A percentile compares a stretch with the other conserved stretches of the same genome.
Conservation (phyloP, 2,797 vertebrate genomes). For the Aulostomus chinensis region DNA sequence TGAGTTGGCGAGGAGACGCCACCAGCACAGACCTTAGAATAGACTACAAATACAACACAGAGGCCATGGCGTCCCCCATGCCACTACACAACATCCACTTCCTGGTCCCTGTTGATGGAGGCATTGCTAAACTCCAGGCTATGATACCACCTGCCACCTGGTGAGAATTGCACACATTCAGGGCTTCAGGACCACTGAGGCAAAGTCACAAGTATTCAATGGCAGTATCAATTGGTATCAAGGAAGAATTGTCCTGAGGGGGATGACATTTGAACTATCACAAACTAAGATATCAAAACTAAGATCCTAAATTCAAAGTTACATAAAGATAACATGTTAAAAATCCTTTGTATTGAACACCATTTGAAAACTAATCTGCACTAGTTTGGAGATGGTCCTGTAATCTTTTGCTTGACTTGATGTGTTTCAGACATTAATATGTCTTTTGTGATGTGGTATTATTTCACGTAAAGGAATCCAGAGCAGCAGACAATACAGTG, state of each 20-base stretch:
- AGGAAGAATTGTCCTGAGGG: too few relatives aligned
- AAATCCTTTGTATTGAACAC: too few relatives aligned
- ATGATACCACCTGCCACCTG: conserved; percentile 95
- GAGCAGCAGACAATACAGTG: conserved; percentile 96
- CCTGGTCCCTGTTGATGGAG: conserved; percentile 90
- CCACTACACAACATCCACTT: conserved; percentile 96
- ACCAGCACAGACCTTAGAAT: conserved; percentile 93
- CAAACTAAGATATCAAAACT: too few relatives aligned
- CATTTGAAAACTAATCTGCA: neutral
- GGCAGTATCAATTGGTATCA: too few relatives aligned
- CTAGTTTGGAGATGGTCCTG: neutral
- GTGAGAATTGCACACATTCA: conserved; percentile 66
- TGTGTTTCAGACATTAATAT: neutral
- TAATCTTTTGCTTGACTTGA: neutral
- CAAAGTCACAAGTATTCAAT: too few relatives aligned
- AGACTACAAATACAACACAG: conserved; percentile 96
- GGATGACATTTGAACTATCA: too few relatives aligned
- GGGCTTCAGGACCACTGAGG: too few relatives aligned
- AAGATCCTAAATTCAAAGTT: too few relatives aligned
- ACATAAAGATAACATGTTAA: too few relatives aligned
- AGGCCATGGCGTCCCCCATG: conserved; percentile 88
- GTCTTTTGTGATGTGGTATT: conserved; percentile 2
- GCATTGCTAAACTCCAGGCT: conserved; percentile 89
- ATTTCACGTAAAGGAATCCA: conserved; percentile 84
- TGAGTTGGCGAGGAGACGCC: conserved; percentile 93